Evolutionary conservation across 2,888 invertebrate species (phyloP).

Genomic region (Branchellion lobata): DNA sequence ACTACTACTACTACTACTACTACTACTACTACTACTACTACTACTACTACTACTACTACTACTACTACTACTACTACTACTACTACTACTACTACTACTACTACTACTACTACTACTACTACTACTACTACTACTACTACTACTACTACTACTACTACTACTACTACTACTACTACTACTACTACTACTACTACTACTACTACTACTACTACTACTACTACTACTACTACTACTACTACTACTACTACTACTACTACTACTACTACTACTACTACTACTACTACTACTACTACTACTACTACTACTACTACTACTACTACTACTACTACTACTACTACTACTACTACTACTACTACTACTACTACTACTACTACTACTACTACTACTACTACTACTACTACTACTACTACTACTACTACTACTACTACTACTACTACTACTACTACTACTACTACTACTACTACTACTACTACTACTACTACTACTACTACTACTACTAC

Average conservation of each 20-base stretch:
- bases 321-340: conserved; percentile 72
- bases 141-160: conserved; percentile 98
- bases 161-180: conserved; percentile 93
- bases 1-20: conserved; percentile 98
- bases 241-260: conserved; percentile 88
- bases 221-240: conserved; percentile 90
- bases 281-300: conserved; percentile 94
- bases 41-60: conserved; percentile 73
- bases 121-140: conserved; percentile 73
- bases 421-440: too few species aligned
- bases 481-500: conserved; percentile 43
- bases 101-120: conserved; percentile 90
- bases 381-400: conserved; percentile 85
- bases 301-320: conserved; percentile 95
- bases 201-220: conserved; percentile 99
- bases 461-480: conserved; percentile 37
- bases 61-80: conserved; percentile 97
- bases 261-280: conserved; percentile 79
- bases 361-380: conserved; percentile 91
- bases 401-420: too few species aligned
- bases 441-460: too few species aligned
- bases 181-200: conserved; percentile 70
- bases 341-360: conserved; percentile 97
- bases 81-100: conserved; percentile 93
- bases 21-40: conserved; percentile 94